Conservation (phyloP, 1,140 invertebrate species). For the Aphaenogaster ashmeadi region DNA sequence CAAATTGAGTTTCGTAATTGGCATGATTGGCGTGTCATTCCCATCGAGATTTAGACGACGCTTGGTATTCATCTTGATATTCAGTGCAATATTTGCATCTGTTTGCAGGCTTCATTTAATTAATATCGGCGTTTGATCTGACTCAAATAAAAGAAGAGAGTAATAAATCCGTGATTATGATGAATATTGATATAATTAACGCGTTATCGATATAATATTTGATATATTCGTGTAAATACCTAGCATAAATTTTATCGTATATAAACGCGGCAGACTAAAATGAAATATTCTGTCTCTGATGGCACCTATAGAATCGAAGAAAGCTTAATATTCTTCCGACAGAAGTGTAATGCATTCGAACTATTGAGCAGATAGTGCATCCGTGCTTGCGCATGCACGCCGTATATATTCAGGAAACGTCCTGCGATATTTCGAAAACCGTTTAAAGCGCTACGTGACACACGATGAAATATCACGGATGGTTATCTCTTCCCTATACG, state of each 20-base stretch:
- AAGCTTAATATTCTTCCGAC: slow-evolving; percentile 49
- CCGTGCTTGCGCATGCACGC: slow-evolving; percentile 45
- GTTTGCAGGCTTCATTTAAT: slow-evolving; percentile 9
- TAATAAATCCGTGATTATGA: not conserved
- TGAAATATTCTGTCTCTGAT: slow-evolving; percentile 42
- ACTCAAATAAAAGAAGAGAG: not conserved
- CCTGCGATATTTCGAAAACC: slow-evolving; percentile 55
- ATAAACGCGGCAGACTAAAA: not conserved
- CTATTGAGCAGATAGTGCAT: slow-evolving; percentile 56
- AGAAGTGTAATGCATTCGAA: slow-evolving; percentile 57
- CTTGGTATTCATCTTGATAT: slow-evolving; percentile 18
- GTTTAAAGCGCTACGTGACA: slow-evolving; percentile 59
- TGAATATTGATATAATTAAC: not conserved
- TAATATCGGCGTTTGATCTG: not conserved
- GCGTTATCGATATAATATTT: not conserved
- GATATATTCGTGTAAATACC: not conserved
- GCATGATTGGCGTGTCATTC: slow-evolving; percentile 17
- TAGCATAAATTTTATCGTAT: slow-evolving; percentile 16
- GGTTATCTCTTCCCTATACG: slow-evolving; percentile 48
- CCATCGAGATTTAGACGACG: not conserved
- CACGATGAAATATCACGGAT: slow-evolving; percentile 42
- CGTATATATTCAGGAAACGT: slow-evolving; percentile 55
- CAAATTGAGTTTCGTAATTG: slow-evolving; percentile 53
- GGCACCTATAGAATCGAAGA: slow-evolving; percentile 37
- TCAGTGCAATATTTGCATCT: not conserved